Evolutionary conservation across 2,113 vertebrate genomes (phyloP).

Genomic region (Apodemus speciosus): DNA sequence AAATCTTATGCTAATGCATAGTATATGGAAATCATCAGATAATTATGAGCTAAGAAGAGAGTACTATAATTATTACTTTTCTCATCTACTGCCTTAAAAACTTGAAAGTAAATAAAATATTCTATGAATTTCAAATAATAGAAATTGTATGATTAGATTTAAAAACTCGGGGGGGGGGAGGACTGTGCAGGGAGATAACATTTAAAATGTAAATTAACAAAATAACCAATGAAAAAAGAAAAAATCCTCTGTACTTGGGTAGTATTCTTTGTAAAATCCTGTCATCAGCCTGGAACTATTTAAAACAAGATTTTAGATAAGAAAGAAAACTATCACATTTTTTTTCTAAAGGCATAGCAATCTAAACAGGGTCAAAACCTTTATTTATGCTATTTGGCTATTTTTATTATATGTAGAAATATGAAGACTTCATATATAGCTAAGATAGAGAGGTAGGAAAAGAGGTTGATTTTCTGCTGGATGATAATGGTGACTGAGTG

Average conservation of each 20-base stretch:
- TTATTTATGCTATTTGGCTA: not conserved
- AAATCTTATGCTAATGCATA: not conserved
- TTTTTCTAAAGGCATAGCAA: not conserved
- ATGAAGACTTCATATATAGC: not conserved
- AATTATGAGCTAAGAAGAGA: not conserved
- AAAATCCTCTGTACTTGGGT: not conserved
- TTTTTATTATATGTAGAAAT: constrained; percentile 35
- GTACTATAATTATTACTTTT: constrained; percentile 1
- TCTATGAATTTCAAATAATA: not conserved
- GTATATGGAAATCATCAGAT: not conserved
- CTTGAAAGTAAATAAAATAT: not conserved
- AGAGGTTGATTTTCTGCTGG: not conserved
- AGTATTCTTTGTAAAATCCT: not conserved
- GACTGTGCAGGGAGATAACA: too few relatives aligned
- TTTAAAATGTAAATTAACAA: too few relatives aligned
- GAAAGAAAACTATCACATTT: not conserved
- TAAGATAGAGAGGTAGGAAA: not conserved
- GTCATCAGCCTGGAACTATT: not conserved
- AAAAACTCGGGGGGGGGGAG: not conserved
- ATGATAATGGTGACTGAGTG: too few relatives aligned
- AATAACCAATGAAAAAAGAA: too few relatives aligned
- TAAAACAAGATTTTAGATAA: constrained; percentile 16
- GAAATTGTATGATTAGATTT: not conserved
- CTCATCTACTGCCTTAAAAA: not conserved
- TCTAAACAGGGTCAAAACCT: not conserved